Percentiles rank a stretch among this genome's conserved stretches.
Conservation (phyloP, 2,113 vertebrate genomes). For the Cyanocitta stelleri region DNA sequence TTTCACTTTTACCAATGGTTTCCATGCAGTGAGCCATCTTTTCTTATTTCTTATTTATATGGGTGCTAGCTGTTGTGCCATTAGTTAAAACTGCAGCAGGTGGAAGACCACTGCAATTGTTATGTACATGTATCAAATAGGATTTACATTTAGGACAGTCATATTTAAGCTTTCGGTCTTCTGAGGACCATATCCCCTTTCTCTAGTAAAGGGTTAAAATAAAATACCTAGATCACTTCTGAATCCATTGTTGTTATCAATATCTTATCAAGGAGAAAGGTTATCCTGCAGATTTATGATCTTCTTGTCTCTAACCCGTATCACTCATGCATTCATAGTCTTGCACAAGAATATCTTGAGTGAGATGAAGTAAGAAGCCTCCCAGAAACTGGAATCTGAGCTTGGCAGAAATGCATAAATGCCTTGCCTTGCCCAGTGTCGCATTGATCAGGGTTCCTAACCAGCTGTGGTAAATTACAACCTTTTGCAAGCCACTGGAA, state of each 20-base stretch:
- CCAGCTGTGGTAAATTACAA: not conserved
- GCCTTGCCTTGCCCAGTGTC: not conserved
- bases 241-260: not conserved
- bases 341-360: not conserved
- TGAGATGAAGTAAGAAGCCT: not conserved
- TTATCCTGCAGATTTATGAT: not conserved
- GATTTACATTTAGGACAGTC: not conserved
- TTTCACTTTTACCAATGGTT: not conserved
- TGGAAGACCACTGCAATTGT: not conserved
- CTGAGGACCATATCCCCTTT: not conserved
- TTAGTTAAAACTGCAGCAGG: not conserved
- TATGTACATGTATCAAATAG: not conserved
- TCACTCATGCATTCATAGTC: not conserved
- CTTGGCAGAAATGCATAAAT: conserved; percentile 6
- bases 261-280: not conserved
- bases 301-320: not conserved
- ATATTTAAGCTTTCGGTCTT: not conserved
- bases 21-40: not conserved
- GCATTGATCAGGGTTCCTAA: not conserved
- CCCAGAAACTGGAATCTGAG: not conserved
- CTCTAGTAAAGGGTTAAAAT: not conserved
- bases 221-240: not conserved
- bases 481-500: not conserved
- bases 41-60: not conserved
- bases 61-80: not conserved